Conservation (phyloP, 2,888 invertebrate genomes). For the Halocaridina rubra region DNA sequence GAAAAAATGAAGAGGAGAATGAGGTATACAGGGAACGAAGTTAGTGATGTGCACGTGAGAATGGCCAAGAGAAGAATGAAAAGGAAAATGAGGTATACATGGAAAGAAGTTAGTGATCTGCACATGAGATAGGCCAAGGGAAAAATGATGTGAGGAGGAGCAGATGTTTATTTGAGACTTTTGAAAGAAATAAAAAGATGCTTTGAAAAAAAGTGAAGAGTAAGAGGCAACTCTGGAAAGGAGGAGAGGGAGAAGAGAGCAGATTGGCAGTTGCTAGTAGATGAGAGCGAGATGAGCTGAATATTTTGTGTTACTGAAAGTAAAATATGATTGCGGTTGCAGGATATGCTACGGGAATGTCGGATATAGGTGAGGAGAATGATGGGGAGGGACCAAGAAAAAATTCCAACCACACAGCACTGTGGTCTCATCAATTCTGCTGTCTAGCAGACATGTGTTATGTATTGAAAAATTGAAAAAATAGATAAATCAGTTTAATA, state of each 20-base stretch:
- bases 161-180: background rate
- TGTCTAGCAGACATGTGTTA: no score
- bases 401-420: no score
- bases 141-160: background rate
- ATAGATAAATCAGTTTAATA: no score
- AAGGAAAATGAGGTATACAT: background rate
- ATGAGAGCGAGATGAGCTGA: background rate
- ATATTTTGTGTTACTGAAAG: background rate
- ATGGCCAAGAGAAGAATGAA: background rate
- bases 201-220: background rate
- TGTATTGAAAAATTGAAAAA: no score
- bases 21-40: background rate
- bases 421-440: no score
- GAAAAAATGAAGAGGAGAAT: background rate
- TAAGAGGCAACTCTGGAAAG: background rate
- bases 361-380: background rate
- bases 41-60: background rate
- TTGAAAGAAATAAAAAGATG: no score
- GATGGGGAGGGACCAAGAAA: background rate
- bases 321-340: background rate
- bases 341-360: background rate
- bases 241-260: background rate
- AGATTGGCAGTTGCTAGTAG: background rate
- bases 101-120: background rate
- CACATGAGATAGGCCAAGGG: background rate